Evolutionary conservation across 2,113 vertebrate genomes (phyloP), one percentile per base, ranked within the genome.

Genomic region (Chaetura pelagica): DNA sequence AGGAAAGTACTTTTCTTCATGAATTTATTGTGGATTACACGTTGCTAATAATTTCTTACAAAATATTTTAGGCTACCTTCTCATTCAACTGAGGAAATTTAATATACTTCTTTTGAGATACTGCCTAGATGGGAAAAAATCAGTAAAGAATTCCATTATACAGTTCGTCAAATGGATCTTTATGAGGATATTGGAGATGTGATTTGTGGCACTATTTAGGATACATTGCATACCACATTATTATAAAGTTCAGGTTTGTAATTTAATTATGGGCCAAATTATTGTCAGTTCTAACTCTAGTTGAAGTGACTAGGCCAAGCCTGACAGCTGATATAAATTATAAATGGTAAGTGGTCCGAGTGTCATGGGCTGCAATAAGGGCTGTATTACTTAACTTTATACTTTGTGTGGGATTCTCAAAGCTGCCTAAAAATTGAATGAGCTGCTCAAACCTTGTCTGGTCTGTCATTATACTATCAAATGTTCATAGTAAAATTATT

Each of bases 241-340:
- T 88, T 90, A 84, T 87, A 94, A 96, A 96, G 96, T 96, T 96
- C 96, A 97, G 92, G 69, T 95, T 94, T 94, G 72, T 93, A 96
- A 95, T 94, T 95, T 95, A 96, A 96, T 97, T 95, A 92, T 90
- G 54, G 73, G 29, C 76, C 88, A 87, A 90, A 94, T 96, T 95
- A 97, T 88, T 88, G 92, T 75, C 87, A 87, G 23, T 92, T 94
- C 93, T 94, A 94, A 87, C 90, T 96, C 89, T n/a, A 94, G 85
- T 78, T 12, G 3, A 84, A 92, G 68, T 89, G 79, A 66, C 93
- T 95, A 74, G 94, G 88, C 88, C 80, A 86, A 84, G 57, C 49
- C 93, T 96, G 93, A 89, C 85, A 89, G 90, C 68, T 84, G 48
- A 68, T 86, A 93, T 96, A 95, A 96, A 93, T 93, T 86, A 82